Base-by-base conservation (phyloP, 2,113 vertebrate species). In the Meles meles region DNA sequence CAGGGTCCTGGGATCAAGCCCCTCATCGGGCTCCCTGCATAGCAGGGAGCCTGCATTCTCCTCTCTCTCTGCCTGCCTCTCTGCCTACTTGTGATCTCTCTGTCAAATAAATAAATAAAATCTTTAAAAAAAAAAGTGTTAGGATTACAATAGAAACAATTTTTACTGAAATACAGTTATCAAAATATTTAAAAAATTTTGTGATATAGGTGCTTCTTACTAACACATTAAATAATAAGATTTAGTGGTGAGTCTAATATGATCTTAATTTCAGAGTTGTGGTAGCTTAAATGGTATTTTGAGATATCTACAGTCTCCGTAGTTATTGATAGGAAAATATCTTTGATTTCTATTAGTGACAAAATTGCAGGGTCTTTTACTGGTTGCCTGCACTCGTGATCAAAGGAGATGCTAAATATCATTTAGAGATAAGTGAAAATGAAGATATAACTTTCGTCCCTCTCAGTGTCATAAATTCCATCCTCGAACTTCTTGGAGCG, bases 161-260 rank as follows among this genome's bases (percentile, higher is more conserved):
- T 95, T 77, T 72, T 94, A 63, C 55, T 88, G 61, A 93, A 93
- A 87, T 81, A 20, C 31, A 96, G 27, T 67, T 39, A 74, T 34
- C 15, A 15, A 79, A 94, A 72, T 55, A 79, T 37, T 90, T n/a
- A 52, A 57, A 80, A 76, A 67, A 20, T 9, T n/a, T 59, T 37
- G 20, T 57, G 42, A 15, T 42, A 31, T 39, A 13, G 20, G 27
- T 44, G 47, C 72, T 90, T 90, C 82, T 93, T 79, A 25, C 79
- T 76, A 88, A 84, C 49, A 63, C 3, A 67, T 61, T 89, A 93
- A 90, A 55, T 81, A 88, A 37, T 77, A 52, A 77, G 34, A 71
- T 42, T 91, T 29, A 81, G 31, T 63, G 57, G 57, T 92, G 23
- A 61, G 37, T n/a, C 39, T 59, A 65, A 76, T 12, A 63, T 5